Percentiles rank a stretch among this genome's conserved stretches.
phyloP scores from a whole-genome alignment of 2,888 invertebrate genomes.

The Latrodectus hesperus region DNA sequence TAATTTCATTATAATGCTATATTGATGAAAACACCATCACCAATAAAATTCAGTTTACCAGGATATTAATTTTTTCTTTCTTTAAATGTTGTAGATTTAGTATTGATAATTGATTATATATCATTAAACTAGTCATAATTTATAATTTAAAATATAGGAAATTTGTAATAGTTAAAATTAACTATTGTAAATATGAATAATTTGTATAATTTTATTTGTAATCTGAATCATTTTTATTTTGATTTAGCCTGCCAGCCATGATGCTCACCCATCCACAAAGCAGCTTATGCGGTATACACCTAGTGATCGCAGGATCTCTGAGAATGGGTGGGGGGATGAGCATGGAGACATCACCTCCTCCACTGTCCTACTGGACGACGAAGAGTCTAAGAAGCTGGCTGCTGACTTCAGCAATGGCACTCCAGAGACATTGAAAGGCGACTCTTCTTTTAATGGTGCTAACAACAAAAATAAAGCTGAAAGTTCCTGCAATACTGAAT shows the following conservation, averaged over 20 bases:
- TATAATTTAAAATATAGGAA: too few relatives aligned
- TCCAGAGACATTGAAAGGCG: slow-evolving; percentile 12
- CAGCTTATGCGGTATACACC: slow-evolving; percentile 50
- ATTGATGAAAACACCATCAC: too few relatives aligned
- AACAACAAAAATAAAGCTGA: slow-evolving; percentile 31
- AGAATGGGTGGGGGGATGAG: slow-evolving; percentile 43
- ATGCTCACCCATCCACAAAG: slow-evolving; percentile 39
- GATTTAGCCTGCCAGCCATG: slow-evolving; percentile 15
- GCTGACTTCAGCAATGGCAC: not conserved
- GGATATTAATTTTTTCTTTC: too few relatives aligned
- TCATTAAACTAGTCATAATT: too few relatives aligned
- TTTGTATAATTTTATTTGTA: too few relatives aligned
- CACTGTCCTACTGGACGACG: slow-evolving; percentile 45
- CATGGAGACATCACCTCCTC: slow-evolving; percentile 50
- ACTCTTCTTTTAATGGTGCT: slow-evolving; percentile 40
- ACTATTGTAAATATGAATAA: too few relatives aligned
- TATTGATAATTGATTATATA: too few relatives aligned
- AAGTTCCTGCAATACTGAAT: slow-evolving; percentile 62
- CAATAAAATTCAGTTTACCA: too few relatives aligned
- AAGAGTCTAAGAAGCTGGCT: not conserved
- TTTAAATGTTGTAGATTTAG: too few relatives aligned
- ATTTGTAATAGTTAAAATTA: too few relatives aligned
- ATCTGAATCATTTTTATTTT: too few relatives aligned
- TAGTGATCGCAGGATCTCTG: slow-evolving; percentile 40
- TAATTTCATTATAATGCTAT: too few relatives aligned